A percentile compares a stretch with the other conserved stretches of the same genome.
These are phyloP conservation scores for Sigmodon hispidus DNA, from an alignment of 2,113 vertebrate species.

Conservation along the genomic window DNA sequence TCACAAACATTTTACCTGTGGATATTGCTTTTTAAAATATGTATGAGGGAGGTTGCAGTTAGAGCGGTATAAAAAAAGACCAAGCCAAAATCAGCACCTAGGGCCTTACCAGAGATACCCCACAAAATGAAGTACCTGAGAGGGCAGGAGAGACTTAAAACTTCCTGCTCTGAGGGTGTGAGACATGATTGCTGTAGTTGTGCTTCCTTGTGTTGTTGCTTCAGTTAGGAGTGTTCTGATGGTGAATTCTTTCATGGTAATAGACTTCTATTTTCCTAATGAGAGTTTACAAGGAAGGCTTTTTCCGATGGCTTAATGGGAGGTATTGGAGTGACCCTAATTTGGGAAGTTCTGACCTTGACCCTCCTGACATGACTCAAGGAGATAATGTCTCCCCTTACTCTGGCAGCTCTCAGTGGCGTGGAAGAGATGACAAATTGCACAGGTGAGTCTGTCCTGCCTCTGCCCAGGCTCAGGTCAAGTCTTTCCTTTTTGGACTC, in stretches of 20 bases:
- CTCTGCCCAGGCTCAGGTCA: not conserved
- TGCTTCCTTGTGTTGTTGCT: not conserved
- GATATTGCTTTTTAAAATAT: not conserved
- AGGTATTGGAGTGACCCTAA: conserved; percentile 52
- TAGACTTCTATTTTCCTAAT: conserved; percentile 51
- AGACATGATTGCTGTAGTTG: not conserved
- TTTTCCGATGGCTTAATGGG: conserved; percentile 30
- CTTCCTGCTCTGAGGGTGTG: not conserved
- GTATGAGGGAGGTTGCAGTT: not conserved
- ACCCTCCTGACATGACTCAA: conserved; percentile 36
- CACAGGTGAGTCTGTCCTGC: conserved; percentile 43
- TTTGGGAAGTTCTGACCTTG: conserved; percentile 54
- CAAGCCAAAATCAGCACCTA: conserved; percentile 61
- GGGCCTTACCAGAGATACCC: conserved; percentile 57
- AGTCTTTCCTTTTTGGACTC: not conserved
- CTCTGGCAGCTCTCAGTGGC: conserved; percentile 43
- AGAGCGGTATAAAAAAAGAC: conserved; percentile 14
- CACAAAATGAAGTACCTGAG: not conserved
- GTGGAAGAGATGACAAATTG: conserved; percentile 48
- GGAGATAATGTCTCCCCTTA: conserved; percentile 36
- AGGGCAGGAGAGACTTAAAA: conserved; percentile 23
- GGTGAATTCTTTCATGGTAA: not conserved
- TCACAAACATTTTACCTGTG: conserved; percentile 1
- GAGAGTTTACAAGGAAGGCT: conserved; percentile 31
- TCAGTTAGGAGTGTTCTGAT: not conserved